A percentile compares a stretch with the other conserved stretches of the same genome.
Evolutionary conservation across 2,888 invertebrate species (phyloP).

Genomic region (Cantharis lateralis): DNA sequence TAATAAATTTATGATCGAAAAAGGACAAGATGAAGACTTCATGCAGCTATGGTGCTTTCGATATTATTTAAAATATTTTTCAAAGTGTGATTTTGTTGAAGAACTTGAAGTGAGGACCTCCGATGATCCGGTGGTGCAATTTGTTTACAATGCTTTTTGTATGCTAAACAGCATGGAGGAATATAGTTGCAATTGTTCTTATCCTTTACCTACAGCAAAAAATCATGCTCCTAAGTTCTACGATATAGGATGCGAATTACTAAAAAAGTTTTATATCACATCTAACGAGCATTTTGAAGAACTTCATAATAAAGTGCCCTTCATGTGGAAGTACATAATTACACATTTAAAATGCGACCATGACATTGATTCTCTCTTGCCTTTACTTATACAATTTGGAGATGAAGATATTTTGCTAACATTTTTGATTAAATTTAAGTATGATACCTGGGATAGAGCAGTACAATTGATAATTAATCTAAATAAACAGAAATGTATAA

Average conservation of each 20-base stretch:
- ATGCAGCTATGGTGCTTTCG: constrained; percentile 48
- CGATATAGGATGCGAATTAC: constrained; percentile 62
- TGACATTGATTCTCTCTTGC: constrained; percentile 59
- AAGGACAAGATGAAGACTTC: constrained; percentile 37
- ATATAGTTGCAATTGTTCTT: constrained; percentile 56
- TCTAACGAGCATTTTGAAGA: constrained; percentile 10
- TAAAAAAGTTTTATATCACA: constrained; percentile 57
- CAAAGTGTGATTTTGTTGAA: constrained; percentile 27
- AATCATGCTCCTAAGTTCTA: constrained; percentile 58
- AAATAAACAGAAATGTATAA: constrained; percentile 64
- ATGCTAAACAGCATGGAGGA: constrained; percentile 55
- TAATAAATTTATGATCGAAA: constrained; percentile 36
- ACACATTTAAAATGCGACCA: constrained; percentile 57
- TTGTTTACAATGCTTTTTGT: constrained; percentile 62
- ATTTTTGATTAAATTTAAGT: constrained; percentile 61
- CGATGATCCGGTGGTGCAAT: constrained; percentile 58
- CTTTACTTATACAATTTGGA: constrained; percentile 65
- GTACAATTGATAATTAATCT: constrained; percentile 62
- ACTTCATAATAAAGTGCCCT: constrained; percentile 59
- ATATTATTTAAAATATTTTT: constrained; percentile 48
- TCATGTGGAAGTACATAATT: constrained; percentile 65
- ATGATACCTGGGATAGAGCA: constrained; percentile 64
- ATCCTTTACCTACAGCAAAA: constrained; percentile 61
- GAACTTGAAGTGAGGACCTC: constrained; percentile 17
- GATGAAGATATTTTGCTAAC: constrained; percentile 62